Base-by-base conservation (phyloP, 2,888 invertebrate genomes). In the Spialia ferax region DNA sequence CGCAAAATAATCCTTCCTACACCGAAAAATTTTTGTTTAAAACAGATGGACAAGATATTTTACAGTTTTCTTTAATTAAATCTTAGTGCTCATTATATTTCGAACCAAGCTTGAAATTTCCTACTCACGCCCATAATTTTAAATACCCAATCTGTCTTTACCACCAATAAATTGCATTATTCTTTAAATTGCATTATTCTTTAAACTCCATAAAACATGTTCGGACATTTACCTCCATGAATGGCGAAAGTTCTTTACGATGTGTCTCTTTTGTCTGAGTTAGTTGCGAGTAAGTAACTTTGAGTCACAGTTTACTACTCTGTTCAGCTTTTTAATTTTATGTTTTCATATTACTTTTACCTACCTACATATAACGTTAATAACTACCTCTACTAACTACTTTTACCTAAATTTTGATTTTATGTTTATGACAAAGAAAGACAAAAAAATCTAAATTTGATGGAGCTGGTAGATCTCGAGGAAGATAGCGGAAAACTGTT, bases 141-240 rank as follows among this genome's bases (percentile, higher is more conserved):
- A 8, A 45, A 18, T 18, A 8, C 6, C 18, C 8, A 18, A 45
- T 18, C 18, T 45, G 18, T 18, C 18, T 45, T 45, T 45, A 45
- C 45, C 45, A 3, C 18, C 18, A 45, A 45, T 45, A 45, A 45
- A 45, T 45, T 45, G 8, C 45, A 18, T 18, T 45, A 45, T 45
- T 45, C 45, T 45, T 45, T 18, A 45, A 45, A 45, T 45, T 45
- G 18, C 18, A 18, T 18, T 45, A 45, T 45, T 45, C 45, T 45
- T 45, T 18, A 45, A 45, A 45, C 42, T 42, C 18, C 18, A 7
- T 42, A 42, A 42, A 45, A 45, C 42, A 45, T n/a, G 18, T 45
- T 45, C 7, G 42, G 18, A 45, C 18, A 8, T 45, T 45, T 18
- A 45, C 42, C 42, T 45, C 2, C 18, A 2, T 45, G 42, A 45